phyloP scores from a whole-genome alignment of 2,113 vertebrate genomes.

The Zootoca vivipara region DNA sequence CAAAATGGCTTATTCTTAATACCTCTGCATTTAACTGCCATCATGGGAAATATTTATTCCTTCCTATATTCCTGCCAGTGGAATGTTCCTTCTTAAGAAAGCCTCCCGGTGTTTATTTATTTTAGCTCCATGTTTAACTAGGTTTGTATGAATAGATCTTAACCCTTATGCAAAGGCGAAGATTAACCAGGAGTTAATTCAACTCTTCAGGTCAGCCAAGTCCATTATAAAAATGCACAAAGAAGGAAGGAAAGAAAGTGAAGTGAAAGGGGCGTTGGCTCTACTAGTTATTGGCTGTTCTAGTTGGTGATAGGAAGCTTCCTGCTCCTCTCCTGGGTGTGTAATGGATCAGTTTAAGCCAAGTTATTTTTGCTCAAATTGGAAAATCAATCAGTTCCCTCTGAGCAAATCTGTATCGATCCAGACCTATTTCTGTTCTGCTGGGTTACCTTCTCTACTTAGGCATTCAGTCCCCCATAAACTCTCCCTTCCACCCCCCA shows the following conservation, averaged over 20 bases:
- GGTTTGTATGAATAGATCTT: constrained; percentile 15
- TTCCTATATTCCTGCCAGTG: constrained; percentile 29
- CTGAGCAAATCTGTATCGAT: background rate
- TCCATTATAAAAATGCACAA: background rate
- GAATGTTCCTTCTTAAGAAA: constrained; percentile 14
- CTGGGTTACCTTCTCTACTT: background rate
- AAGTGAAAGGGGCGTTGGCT: background rate
- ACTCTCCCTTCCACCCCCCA: background rate
- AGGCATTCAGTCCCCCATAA: background rate
- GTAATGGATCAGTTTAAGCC: background rate
- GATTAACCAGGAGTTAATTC: constrained; percentile 9
- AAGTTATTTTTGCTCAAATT: background rate
- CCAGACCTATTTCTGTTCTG: background rate
- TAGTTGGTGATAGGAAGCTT: background rate
- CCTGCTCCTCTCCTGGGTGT: background rate
- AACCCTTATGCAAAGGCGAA: background rate
- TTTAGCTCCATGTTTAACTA: background rate
- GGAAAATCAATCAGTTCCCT: background rate
- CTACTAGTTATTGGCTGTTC: background rate
- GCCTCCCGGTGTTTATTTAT: constrained; percentile 13
- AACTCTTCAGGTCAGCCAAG: background rate
- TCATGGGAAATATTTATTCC: constrained; percentile 13
- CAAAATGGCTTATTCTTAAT: constrained; percentile 36
- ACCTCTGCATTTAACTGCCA: constrained; percentile 5
- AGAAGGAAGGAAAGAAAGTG: background rate